Conservation (phyloP, 2,888 invertebrate genomes). For the Netelia fuscicornis region DNA sequence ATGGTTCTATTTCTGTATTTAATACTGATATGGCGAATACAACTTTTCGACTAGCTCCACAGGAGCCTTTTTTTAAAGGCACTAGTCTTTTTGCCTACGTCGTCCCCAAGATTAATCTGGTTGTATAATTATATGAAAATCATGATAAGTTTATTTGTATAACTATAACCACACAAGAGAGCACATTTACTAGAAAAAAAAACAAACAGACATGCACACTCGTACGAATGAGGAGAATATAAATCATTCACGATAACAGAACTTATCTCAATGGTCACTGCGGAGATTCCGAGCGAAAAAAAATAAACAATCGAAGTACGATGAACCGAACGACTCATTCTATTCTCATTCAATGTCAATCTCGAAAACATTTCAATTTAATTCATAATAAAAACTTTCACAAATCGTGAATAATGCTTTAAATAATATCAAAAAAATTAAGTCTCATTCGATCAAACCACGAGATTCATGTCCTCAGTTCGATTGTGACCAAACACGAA, state of each 20-base stretch:
- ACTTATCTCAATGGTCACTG: conserved; percentile 9
- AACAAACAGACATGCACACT: conserved; percentile 27
- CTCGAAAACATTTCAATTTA: neutral
- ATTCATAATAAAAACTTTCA: neutral
- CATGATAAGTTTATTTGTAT: neutral
- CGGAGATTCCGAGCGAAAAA: conserved; percentile 4
- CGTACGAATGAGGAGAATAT: neutral
- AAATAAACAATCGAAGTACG: neutral
- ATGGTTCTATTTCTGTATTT: conserved; percentile 61
- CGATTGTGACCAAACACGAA: conserved; percentile 77
- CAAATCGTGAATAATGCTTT: neutral
- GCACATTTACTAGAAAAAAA: conserved; percentile 29
- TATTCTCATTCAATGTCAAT: neutral
- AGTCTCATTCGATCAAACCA: conserved; percentile 69
- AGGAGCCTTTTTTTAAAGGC: conserved; percentile 4
- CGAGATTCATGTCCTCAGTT: conserved; percentile 80
- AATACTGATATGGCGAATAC: conserved; percentile 58
- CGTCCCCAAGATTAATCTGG: no score
- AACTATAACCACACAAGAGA: neutral
- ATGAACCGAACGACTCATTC: neutral
- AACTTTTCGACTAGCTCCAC: conserved; percentile 46
- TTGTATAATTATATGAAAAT: neutral
- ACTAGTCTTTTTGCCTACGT: neutral
- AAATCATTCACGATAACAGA: conserved; percentile 22
- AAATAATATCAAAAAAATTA: neutral